A percentile compares a stretch with the other conserved stretches of the same genome.
Conservation (phyloP, 2,888 invertebrate genomes). For the Sarcophaga subvicina region DNA sequence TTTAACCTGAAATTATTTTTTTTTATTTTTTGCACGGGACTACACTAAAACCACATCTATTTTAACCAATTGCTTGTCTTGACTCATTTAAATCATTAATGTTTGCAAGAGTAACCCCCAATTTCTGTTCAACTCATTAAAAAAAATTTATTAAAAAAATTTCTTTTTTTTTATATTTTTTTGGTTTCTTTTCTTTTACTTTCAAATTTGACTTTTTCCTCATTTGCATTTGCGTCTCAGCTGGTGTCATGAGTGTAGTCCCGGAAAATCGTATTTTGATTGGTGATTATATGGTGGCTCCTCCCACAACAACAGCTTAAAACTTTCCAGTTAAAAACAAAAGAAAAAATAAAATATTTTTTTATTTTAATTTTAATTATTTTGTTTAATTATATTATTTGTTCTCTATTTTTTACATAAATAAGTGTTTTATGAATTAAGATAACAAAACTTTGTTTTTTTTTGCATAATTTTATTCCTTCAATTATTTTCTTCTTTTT, state of each 20-base stretch:
- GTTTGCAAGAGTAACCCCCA: not conserved
- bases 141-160: not conserved
- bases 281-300: slow-evolving; percentile 85
- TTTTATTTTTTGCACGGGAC: slow-evolving; percentile 61
- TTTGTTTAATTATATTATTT: slow-evolving; percentile 42
- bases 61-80: not conserved
- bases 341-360: slow-evolving; percentile 13
- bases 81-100: not conserved
- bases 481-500: slow-evolving; percentile 20
- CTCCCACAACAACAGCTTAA: slow-evolving; percentile 73
- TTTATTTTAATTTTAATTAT: slow-evolving; percentile 26
- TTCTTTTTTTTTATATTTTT: slow-evolving; percentile 55
- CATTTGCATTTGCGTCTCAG: slow-evolving; percentile 70
- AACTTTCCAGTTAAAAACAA: slow-evolving; percentile 63
- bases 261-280: slow-evolving; percentile 86
- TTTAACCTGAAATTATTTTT: not conserved
- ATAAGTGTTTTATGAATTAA: slow-evolving; percentile 52
- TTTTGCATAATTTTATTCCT: not conserved
- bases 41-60: slow-evolving; percentile 49
- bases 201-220: slow-evolving; percentile 53
- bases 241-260: slow-evolving; percentile 84
- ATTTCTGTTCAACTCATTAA: too few species aligned
- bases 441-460: slow-evolving; percentile 1
- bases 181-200: slow-evolving; percentile 67
- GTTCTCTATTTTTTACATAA: slow-evolving; percentile 42